Percentiles rank a stretch among this genome's conserved stretches.
These are phyloP conservation scores for Apodemus speciosus DNA, from an alignment of 2,113 vertebrate species.

Conservation along the genomic window DNA sequence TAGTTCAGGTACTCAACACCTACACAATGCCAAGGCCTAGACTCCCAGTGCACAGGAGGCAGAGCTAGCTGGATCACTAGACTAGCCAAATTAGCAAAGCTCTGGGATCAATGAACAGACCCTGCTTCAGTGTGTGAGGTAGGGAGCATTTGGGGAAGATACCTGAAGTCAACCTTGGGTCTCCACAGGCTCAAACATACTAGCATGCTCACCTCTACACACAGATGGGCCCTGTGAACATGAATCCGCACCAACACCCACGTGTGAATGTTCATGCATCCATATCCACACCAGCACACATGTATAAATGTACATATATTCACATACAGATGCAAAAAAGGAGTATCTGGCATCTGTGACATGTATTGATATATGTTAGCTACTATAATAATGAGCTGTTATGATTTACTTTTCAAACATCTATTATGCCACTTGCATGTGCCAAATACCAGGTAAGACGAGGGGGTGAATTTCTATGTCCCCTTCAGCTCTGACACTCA, in stretches of 20 bases:
- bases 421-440: slow-evolving; percentile 26
- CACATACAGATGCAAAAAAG: not conserved
- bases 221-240: not conserved
- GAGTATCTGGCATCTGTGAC: not conserved
- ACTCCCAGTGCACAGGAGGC: too few species aligned
- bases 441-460: slow-evolving; percentile 2
- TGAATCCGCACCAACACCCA: too few species aligned
- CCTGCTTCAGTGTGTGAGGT: not conserved
- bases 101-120: not conserved
- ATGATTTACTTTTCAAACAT: slow-evolving; percentile 38
- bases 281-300: not conserved
- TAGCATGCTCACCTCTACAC: too few species aligned
- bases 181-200: not conserved
- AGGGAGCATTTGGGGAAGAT: not conserved
- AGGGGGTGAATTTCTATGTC: not conserved
- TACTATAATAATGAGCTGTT: slow-evolving; percentile 21
- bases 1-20: not conserved
- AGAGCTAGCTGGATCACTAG: not conserved
- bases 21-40: not conserved
- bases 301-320: not conserved
- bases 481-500: not conserved
- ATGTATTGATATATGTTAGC: not conserved
- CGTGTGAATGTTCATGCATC: not conserved
- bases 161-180: not conserved
- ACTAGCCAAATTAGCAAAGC: not conserved